Percentiles rank a stretch among this genome's conserved stretches.
Evolutionary conservation across 2,888 invertebrate genomes (phyloP).

Genomic region (Rhagonycha fulva): DNA sequence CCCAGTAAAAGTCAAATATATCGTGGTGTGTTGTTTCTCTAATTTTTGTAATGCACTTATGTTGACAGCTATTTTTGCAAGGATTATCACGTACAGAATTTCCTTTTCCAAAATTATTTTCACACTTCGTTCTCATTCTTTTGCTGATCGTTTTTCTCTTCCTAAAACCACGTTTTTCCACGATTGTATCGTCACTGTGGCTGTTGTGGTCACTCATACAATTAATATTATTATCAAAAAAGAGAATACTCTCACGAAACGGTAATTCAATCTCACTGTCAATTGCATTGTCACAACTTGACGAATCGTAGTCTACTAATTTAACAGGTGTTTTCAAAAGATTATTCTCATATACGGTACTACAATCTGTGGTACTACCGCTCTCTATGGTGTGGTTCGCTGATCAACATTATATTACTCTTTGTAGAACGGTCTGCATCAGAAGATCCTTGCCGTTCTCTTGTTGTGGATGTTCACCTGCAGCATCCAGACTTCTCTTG

Average conservation of each 20-base stretch:
- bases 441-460: too few species aligned
- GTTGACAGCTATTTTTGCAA: not conserved
- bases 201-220: too few species aligned
- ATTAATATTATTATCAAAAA: not conserved
- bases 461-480: too few species aligned
- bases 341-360: not conserved
- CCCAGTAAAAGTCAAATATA: constrained; percentile 1
- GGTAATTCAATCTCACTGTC: not conserved
- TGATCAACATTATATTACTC: too few species aligned
- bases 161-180: not conserved
- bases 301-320: not conserved
- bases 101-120: not conserved
- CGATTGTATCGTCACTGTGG: not conserved
- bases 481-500: too few species aligned
- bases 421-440: too few species aligned
- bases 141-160: not conserved
- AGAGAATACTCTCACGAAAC: not conserved
- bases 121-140: not conserved
- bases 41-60: not conserved
- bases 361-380: too few species aligned
- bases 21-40: not conserved
- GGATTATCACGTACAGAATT: not conserved
- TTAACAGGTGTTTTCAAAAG: not conserved
- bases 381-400: too few species aligned
- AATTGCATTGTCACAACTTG: not conserved